A percentile compares a stretch with the other conserved stretches of the same genome.
Evolutionary conservation across 2,113 vertebrate species (phyloP).

Genomic region (Helogale parvula): DNA sequence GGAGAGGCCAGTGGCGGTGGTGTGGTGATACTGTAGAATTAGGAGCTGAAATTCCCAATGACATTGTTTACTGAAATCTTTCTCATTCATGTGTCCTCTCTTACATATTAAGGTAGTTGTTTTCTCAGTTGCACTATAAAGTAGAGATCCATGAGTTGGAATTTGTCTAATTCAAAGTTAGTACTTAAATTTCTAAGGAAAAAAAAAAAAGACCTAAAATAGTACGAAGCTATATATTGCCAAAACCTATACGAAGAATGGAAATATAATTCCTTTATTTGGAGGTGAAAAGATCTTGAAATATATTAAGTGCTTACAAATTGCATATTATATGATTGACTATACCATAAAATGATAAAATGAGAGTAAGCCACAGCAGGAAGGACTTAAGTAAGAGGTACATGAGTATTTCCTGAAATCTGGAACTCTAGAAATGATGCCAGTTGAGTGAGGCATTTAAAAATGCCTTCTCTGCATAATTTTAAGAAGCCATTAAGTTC

Average conservation of each 20-base stretch:
- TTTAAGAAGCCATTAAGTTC: background rate
- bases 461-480: background rate
- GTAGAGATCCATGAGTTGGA: background rate
- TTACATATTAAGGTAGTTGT: constrained; percentile 4
- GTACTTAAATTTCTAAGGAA: background rate
- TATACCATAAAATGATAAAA: background rate
- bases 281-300: constrained; percentile 8
- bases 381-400: background rate
- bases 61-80: background rate
- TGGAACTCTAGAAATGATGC: background rate
- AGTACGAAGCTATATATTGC: background rate
- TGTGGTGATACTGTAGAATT: background rate
- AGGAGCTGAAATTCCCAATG: constrained; percentile 7
- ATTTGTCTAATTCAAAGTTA: constrained; percentile 6
- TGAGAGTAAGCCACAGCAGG: background rate
- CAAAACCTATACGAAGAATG: background rate
- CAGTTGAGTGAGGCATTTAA: background rate
- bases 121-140: constrained; percentile 10
- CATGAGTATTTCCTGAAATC: constrained; percentile 17
- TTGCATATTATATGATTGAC: background rate
- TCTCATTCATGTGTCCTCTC: background rate
- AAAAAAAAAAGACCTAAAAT: background rate
- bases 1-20: background rate
- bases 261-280: background rate
- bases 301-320: background rate